Evolutionary conservation across 2,888 invertebrate genomes (phyloP).

Genomic region (Melanostoma mellinum): DNA sequence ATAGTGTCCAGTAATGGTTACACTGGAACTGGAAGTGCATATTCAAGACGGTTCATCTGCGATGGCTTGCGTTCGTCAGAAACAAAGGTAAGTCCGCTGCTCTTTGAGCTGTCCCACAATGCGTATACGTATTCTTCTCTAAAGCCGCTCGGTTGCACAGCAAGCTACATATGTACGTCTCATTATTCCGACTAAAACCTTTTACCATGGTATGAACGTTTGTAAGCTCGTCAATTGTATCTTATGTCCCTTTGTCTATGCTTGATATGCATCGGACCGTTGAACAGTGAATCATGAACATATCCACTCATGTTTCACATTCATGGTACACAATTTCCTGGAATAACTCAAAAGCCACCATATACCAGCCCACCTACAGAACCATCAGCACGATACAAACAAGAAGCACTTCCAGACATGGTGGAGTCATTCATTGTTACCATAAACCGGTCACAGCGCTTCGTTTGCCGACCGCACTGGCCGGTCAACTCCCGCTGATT

Average conservation of each 20-base stretch:
- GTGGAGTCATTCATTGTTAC: conserved; percentile 45
- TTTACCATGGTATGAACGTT: conserved; percentile 9
- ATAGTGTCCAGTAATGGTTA: no score
- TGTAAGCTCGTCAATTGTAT: conserved; percentile 27
- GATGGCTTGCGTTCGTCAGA: no score
- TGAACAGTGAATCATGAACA: conserved; percentile 58
- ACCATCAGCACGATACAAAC: conserved; percentile 1
- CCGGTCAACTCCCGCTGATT: conserved; percentile 51
- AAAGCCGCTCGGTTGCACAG: no score
- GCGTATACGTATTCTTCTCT: no score
- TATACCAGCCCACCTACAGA: background rate
- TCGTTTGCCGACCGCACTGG: background rate
- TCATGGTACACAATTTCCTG: conserved; percentile 55
- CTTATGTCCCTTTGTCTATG: conserved; percentile 36
- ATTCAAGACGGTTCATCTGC: no score
- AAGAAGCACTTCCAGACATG: conserved; percentile 58
- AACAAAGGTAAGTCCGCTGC: no score
- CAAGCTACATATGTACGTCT: background rate
- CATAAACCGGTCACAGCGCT: background rate
- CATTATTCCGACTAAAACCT: conserved; percentile 25
- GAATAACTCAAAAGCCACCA: conserved; percentile 52
- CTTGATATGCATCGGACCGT: conserved; percentile 51
- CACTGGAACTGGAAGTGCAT: no score
- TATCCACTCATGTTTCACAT: conserved; percentile 61
- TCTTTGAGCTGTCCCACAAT: no score